phyloP scores from a whole-genome alignment of 2,888 invertebrate genomes.

The Eugnorisma glareosa region DNA sequence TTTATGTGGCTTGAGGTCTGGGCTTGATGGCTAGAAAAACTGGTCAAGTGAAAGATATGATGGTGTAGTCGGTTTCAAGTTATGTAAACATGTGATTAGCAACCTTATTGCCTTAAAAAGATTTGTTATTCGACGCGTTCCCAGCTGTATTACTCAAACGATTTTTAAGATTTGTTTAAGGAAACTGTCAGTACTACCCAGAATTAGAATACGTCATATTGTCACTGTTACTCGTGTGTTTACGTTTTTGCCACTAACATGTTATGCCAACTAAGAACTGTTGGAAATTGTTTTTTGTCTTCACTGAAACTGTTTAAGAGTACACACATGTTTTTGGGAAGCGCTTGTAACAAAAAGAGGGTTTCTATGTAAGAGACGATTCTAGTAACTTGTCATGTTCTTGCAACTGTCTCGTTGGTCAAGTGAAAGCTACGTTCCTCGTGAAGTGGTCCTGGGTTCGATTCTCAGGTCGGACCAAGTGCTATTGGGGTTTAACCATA shows the following conservation, averaged over 20 bases:
- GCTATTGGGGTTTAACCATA: neutral
- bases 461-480: neutral
- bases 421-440: neutral
- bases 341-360: conserved; percentile 17
- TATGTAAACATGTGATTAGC: neutral
- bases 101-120: neutral
- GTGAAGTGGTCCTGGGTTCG: neutral
- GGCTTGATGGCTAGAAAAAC: conserved; percentile 33
- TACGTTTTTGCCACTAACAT: neutral
- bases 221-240: neutral
- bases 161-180: neutral
- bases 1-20: conserved; percentile 53
- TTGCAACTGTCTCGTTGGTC: neutral
- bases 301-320: conserved; percentile 24
- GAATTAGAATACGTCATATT: neutral
- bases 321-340: conserved; percentile 25
- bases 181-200: neutral
- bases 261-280: neutral
- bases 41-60: conserved; percentile 11
- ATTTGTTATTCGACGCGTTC: neutral
- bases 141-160: neutral
- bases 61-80: neutral
- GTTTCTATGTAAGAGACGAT: conserved; percentile 18
- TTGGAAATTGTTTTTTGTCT: conserved; percentile 37
- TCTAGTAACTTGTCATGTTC: neutral